Evolutionary conservation across 2,888 invertebrate genomes (phyloP).

Genomic region (Drosophila mulleri): DNA sequence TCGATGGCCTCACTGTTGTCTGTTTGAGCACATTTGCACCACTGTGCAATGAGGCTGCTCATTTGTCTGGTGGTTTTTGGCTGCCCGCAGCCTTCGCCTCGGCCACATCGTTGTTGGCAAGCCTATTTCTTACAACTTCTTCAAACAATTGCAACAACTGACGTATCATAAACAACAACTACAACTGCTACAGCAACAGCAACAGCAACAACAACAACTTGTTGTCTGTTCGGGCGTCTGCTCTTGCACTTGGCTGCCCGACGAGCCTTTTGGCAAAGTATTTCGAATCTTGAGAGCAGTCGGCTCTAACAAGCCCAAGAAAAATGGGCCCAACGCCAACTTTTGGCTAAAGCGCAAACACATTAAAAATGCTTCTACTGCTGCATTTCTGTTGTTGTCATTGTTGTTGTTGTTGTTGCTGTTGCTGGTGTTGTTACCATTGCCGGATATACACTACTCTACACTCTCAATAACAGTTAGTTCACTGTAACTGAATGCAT

Average conservation of each 20-base stretch:
- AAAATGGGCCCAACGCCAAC: conserved; percentile 83
- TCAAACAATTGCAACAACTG: conserved; percentile 76
- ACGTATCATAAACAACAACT: conserved; percentile 70
- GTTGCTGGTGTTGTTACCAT: conserved; percentile 11
- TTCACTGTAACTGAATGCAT: neutral
- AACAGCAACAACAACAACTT: conserved; percentile 14
- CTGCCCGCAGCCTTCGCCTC: conserved; percentile 30
- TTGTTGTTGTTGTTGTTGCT: conserved; percentile 34
- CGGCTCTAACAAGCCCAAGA: conserved; percentile 82
- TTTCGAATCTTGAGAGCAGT: conserved; percentile 63
- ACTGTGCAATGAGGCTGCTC: conserved; percentile 59
- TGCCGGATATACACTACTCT: conserved; percentile 23
- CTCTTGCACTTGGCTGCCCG: conserved; percentile 63
- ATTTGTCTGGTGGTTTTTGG: conserved; percentile 56
- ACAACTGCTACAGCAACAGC: conserved; percentile 41
- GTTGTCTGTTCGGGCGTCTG: conserved; percentile 59
- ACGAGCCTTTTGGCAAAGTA: conserved; percentile 78
- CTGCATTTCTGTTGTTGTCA: conserved; percentile 43
- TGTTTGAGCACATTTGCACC: conserved; percentile 22
- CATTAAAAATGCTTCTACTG: conserved; percentile 74
- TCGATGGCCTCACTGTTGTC: neutral
- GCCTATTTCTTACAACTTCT: conserved; percentile 81
- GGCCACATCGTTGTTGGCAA: conserved; percentile 45
- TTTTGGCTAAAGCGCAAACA: conserved; percentile 80
- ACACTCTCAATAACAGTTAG: conserved; percentile 3